phyloP scores from a whole-genome alignment of 2,888 invertebrate genomes.

The Andrena trimmerana region DNA sequence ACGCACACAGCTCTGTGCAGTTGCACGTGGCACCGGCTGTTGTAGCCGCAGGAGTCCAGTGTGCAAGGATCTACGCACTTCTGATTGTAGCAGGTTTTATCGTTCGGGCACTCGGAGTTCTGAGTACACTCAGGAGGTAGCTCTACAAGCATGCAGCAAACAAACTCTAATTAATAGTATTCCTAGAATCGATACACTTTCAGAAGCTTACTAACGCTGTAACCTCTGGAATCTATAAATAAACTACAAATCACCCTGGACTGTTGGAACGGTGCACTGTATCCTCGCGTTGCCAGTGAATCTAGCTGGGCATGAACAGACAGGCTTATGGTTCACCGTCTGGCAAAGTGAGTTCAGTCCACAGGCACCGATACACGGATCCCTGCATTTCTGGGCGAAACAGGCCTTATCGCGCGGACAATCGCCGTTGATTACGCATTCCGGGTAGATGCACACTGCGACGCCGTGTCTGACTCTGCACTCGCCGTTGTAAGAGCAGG shows the following conservation, averaged over 20 bases:
- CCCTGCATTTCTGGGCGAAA: slow-evolving; percentile 92
- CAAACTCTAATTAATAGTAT: neutral
- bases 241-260: slow-evolving; percentile 49
- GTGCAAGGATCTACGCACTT: slow-evolving; percentile 92
- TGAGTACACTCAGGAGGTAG: slow-evolving; percentile 90
- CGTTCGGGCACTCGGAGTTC: slow-evolving; percentile 93
- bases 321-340: slow-evolving; percentile 92
- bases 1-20: slow-evolving; percentile 93
- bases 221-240: too few relatives aligned
- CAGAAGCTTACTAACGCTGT: too few relatives aligned
- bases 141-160: slow-evolving; percentile 79
- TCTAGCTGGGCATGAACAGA: slow-evolving; percentile 93
- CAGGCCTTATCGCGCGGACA: slow-evolving; percentile 94
- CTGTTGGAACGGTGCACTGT: slow-evolving; percentile 87
- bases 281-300: slow-evolving; percentile 92
- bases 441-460: slow-evolving; percentile 93
- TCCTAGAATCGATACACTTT: neutral
- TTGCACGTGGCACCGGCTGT: slow-evolving; percentile 92
- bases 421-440: slow-evolving; percentile 95
- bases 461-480: slow-evolving; percentile 90
- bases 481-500: slow-evolving; percentile 93
- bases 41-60: slow-evolving; percentile 90
- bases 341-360: slow-evolving; percentile 94
- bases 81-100: slow-evolving; percentile 92
- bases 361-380: slow-evolving; percentile 93